Evolutionary conservation across 2,888 invertebrate genomes (phyloP).

Genomic region (Leucoptera coffeella): DNA sequence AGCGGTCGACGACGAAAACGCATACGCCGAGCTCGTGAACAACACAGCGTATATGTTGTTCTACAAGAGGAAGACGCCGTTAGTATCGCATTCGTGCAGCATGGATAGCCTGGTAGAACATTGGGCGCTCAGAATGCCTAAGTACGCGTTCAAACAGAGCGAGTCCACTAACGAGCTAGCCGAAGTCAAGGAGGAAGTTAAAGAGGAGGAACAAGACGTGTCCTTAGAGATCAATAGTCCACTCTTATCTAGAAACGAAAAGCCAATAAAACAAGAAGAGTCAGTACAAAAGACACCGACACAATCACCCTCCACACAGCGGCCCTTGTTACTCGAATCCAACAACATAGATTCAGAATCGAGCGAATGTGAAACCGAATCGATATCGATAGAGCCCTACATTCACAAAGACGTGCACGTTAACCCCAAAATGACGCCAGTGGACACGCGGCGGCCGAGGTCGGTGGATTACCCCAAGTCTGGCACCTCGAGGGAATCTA

Average conservation of each 20-base stretch:
- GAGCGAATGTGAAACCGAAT: conserved; percentile 24
- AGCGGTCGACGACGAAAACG: conserved; percentile 58
- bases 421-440: conserved; percentile 49
- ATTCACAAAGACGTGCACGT: conserved; percentile 48
- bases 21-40: conserved; percentile 74
- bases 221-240: conserved; percentile 15
- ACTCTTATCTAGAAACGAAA: too few relatives aligned
- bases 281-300: conserved; percentile 20
- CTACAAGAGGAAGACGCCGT: conserved; percentile 68
- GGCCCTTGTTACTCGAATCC: conserved; percentile 33
- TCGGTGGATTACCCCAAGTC: conserved; percentile 29
- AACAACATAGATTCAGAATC: conserved; percentile 17
- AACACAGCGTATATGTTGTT: conserved; percentile 93
- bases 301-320: conserved; percentile 26
- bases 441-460: conserved; percentile 29
- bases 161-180: conserved; percentile 22
- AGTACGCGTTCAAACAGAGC: conserved; percentile 21
- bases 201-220: conserved; percentile 16
- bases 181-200: conserved; percentile 36
- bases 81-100: conserved; percentile 52
- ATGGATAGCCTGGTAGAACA: conserved; percentile 66
- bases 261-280: conserved; percentile 18
- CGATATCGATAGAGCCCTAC: conserved; percentile 25
- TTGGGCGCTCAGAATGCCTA: conserved; percentile 77
- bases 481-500: conserved; percentile 13